Conservation (phyloP, 1,140 invertebrate species). For the Temnothorax curvispinosus region DNA sequence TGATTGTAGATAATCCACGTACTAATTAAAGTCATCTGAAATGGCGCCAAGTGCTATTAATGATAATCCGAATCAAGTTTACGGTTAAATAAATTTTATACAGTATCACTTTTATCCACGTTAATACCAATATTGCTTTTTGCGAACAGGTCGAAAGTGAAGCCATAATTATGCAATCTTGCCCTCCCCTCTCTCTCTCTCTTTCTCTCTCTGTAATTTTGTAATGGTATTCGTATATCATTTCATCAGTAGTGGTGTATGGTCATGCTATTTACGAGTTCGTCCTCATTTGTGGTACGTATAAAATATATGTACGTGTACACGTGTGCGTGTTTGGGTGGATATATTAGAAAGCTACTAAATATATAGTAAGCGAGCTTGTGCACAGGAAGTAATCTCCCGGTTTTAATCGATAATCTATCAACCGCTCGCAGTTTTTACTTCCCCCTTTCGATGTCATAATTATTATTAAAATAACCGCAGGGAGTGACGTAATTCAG, state of each 20-base stretch:
- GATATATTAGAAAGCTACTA: slow-evolving; percentile 36
- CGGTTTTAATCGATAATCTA: slow-evolving; percentile 35
- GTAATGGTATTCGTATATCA: not conserved
- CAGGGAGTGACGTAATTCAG: slow-evolving; percentile 43
- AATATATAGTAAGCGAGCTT: not conserved
- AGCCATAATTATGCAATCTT: not conserved
- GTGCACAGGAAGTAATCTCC: slow-evolving; percentile 7
- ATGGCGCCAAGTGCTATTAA: slow-evolving; percentile 16
- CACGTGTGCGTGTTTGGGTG: not conserved
- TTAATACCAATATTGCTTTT: not conserved
- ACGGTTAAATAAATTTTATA: slow-evolving; percentile 26
- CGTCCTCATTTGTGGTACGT: not conserved
- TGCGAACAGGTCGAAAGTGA: not conserved
- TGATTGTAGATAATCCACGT: slow-evolving; percentile 28
- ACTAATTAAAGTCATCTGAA: slow-evolving; percentile 31
- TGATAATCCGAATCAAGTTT: not conserved
- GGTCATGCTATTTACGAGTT: slow-evolving; percentile 1
- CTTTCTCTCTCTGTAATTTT: not conserved
- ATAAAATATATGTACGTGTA: not conserved
- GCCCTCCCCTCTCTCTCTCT: not conserved
- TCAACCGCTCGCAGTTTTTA: slow-evolving; percentile 34
- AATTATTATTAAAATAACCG: slow-evolving; percentile 53
- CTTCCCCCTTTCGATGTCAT: slow-evolving; percentile 39
- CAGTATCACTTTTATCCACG: not conserved
- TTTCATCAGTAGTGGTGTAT: not conserved